Conservation (phyloP, 2,888 invertebrate genomes). For the Lasioglossum pauxillum region DNA sequence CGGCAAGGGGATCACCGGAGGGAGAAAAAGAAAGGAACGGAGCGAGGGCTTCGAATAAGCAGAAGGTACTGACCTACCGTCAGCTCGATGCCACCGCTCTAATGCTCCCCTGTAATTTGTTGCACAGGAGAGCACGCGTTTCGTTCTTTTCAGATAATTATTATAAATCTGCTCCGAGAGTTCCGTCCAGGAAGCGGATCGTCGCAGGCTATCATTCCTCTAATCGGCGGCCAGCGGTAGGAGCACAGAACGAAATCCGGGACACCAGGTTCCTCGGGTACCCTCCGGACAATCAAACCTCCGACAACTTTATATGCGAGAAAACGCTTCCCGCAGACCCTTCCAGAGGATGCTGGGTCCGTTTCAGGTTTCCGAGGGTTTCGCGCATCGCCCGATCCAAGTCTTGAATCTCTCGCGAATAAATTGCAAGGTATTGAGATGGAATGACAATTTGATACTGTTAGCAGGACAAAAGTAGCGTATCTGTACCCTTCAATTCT, state of each 20-base stretch:
- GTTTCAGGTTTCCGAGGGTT: neutral
- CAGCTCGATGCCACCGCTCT: slow-evolving; percentile 53
- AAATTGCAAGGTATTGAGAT: too few species aligned
- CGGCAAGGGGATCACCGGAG: slow-evolving; percentile 49
- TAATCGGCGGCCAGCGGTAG: slow-evolving; percentile 24
- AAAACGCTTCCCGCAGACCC: neutral
- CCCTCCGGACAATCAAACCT: neutral
- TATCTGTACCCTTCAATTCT: too few species aligned
- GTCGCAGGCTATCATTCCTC: slow-evolving; percentile 49
- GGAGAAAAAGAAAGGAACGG: slow-evolving; percentile 41
- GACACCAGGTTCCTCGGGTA: neutral
- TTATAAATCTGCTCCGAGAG: slow-evolving; percentile 43
- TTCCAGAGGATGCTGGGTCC: neutral
- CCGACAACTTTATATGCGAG: neutral
- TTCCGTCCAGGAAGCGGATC: slow-evolving; percentile 46
- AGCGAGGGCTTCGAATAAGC: slow-evolving; percentile 54
- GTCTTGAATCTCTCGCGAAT: neutral
- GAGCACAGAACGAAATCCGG: slow-evolving; percentile 8
- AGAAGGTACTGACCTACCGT: slow-evolving; percentile 73
- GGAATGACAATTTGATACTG: too few species aligned
- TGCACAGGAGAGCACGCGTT: slow-evolving; percentile 45
- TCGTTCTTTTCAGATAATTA: slow-evolving; percentile 49
- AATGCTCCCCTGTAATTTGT: slow-evolving; percentile 56
- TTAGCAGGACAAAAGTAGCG: too few species aligned
- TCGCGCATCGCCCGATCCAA: neutral